Conservation (phyloP, 2,113 vertebrate genomes). For the Irena cyanogastra region DNA sequence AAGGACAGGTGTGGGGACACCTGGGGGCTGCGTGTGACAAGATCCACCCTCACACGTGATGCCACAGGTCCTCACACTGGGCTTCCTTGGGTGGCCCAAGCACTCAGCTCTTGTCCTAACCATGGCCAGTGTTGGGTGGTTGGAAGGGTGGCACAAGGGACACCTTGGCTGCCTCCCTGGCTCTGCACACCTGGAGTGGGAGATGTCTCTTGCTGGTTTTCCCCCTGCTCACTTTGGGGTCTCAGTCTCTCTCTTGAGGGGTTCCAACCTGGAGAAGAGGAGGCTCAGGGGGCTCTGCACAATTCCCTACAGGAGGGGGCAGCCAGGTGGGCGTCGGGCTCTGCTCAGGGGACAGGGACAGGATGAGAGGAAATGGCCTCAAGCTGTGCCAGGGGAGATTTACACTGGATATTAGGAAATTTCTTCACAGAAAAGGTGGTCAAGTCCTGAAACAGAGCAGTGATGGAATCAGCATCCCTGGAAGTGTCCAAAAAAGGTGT, state of each 20-base stretch:
- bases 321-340: accelerated
- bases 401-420: not conserved
- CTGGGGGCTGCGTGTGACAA: accelerated
- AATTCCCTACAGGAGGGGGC: not conserved
- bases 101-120: not conserved
- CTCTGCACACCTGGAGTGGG: not conserved
- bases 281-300: not conserved
- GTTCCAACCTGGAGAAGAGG: not conserved
- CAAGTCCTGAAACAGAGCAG: not conserved
- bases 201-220: not conserved
- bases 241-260: too few relatives aligned
- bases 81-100: not conserved
- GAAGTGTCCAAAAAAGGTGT: not conserved
- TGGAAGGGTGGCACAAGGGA: not conserved
- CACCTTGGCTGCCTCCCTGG: accelerated
- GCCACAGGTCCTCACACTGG: not conserved
- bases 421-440: not conserved
- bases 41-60: accelerated
- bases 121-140: accelerated
- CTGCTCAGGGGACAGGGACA: not conserved
- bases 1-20: not conserved
- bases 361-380: not conserved
- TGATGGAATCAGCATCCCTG: not conserved
- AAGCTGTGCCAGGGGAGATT: not conserved
- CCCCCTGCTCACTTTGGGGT: not conserved